Conservation (phyloP, 2,113 vertebrate genomes). For the human (Homo sapiens) region GRCh38 chr4:30529501-30530000, state of each 20-base stretch:
- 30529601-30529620: not conserved
- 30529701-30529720: not conserved
- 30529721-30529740: not conserved
- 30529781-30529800: not conserved
- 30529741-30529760: not conserved
- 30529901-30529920: not conserved
- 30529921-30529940: not conserved
- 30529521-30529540: not conserved
- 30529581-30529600: not conserved
- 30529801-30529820: not conserved
- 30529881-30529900: not conserved
- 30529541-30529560: not conserved
- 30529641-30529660: not conserved
- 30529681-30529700: not conserved
- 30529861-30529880: not conserved
- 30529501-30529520: not conserved
- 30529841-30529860: not conserved
- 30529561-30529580: not conserved
- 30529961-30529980: not conserved
- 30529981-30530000: not conserved
- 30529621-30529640: not conserved
- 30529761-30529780: accelerated
- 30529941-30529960: accelerated
- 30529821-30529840: not conserved
- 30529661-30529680: not conserved